Conservation (phyloP, 2,888 invertebrate species). For the Rapana venosa region DNA sequence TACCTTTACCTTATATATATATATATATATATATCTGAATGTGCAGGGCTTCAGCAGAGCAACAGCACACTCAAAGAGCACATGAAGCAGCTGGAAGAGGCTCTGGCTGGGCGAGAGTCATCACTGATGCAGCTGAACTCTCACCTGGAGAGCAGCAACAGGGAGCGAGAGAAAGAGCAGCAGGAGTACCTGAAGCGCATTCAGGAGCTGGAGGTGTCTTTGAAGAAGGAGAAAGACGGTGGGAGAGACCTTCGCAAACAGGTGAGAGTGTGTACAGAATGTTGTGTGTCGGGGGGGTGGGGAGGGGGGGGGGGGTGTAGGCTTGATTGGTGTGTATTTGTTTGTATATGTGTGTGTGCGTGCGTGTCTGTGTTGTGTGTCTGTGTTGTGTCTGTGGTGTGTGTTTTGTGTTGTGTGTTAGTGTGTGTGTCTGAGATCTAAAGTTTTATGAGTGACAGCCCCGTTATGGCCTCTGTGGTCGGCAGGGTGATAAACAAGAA, state of each 20-base stretch:
- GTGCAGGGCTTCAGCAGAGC: conserved; percentile 74
- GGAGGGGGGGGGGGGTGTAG: background rate
- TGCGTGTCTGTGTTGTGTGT: background rate
- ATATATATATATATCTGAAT: too few species aligned
- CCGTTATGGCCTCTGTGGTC: too few species aligned
- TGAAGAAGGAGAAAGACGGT: conserved; percentile 73
- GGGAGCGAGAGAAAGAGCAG: conserved; percentile 64
- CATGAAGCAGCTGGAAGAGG: conserved; percentile 74
- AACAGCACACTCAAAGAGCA: conserved; percentile 75
- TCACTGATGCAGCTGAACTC: conserved; percentile 72
- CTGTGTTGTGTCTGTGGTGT: background rate
- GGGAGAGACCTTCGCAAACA: conserved; percentile 76
- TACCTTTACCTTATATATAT: too few species aligned
- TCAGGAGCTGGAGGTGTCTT: conserved; percentile 68
- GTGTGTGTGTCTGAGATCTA: background rate
- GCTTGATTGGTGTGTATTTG: too few species aligned
- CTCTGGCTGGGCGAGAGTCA: conserved; percentile 75
- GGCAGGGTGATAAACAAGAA: too few species aligned
- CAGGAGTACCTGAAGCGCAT: conserved; percentile 62
- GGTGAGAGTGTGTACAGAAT: conserved; percentile 57
- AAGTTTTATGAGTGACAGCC: too few species aligned
- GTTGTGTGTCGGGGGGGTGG: background rate
- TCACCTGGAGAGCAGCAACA: conserved; percentile 65
- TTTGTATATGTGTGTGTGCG: background rate
- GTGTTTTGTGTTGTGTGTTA: background rate